A percentile compares a stretch with the other conserved stretches of the same genome.
Conservation (phyloP, 2,888 invertebrate species). For the Netelia fuscicornis region DNA sequence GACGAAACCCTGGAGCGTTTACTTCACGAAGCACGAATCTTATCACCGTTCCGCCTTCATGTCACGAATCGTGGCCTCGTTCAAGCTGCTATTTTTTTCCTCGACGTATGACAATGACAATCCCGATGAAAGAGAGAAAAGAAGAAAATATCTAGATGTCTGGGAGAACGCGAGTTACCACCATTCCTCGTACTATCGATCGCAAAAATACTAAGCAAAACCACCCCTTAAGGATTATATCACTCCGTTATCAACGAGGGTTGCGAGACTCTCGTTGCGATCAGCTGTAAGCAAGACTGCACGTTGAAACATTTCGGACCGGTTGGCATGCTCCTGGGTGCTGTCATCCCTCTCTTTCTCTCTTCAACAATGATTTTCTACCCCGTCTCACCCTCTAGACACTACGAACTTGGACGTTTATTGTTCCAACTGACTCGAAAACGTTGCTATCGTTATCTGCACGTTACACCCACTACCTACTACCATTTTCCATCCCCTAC, state of each 20-base stretch:
- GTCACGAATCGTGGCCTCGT: conserved; percentile 1
- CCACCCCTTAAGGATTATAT: conserved; percentile 37
- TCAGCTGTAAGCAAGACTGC: conserved; percentile 75
- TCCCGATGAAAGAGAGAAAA: not conserved
- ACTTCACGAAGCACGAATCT: not conserved
- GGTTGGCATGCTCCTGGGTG: conserved; percentile 56
- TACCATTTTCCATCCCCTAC: conserved; percentile 38
- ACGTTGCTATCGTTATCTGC: conserved; percentile 50
- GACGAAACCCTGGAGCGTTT: not conserved
- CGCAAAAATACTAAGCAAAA: conserved; percentile 51
- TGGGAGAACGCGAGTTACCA: conserved; percentile 17
- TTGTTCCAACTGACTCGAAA: not conserved
- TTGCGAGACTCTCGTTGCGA: conserved; percentile 59
- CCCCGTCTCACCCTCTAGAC: not conserved
- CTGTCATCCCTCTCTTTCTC: conserved; percentile 45
- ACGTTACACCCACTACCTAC: conserved; percentile 47
- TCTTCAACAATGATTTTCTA: not conserved
- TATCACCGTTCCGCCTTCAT: conserved; percentile 47
- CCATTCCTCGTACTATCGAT: conserved; percentile 54
- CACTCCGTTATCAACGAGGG: conserved; percentile 49
- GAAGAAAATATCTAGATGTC: conserved; percentile 8
- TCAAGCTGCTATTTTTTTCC: conserved; percentile 17
- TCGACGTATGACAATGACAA: conserved; percentile 1
- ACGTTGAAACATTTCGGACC: conserved; percentile 72
- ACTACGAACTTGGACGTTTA: conserved; percentile 10